Conservation (phyloP, 2,888 invertebrate species). For the Dioctria rufipes region DNA sequence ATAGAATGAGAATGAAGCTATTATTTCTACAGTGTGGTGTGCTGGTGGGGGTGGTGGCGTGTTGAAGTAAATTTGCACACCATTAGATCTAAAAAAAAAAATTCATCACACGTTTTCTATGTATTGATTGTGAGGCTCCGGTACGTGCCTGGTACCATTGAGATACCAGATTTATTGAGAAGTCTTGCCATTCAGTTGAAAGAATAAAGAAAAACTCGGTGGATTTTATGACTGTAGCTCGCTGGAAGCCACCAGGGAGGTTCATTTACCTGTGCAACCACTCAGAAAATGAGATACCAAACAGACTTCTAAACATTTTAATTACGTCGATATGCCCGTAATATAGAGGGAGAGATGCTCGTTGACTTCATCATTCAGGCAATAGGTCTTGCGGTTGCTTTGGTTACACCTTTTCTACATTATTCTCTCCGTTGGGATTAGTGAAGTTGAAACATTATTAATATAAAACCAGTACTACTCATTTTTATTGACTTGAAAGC, state of each 20-base stretch:
- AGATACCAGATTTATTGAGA: slow-evolving; percentile 47
- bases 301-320: slow-evolving; percentile 35
- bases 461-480: background rate
- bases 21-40: slow-evolving; percentile 1
- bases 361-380: background rate
- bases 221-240: background rate
- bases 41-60: background rate
- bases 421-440: too few relatives aligned
- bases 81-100: slow-evolving; percentile 40
- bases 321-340: slow-evolving; percentile 18
- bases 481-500: too few relatives aligned
- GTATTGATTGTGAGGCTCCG: slow-evolving; percentile 48
- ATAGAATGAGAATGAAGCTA: slow-evolving; percentile 23
- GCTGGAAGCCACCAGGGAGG: background rate
- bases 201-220: slow-evolving; percentile 6
- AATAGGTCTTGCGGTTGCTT: background rate
- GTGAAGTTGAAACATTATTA: background rate
- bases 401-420: background rate
- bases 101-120: slow-evolving; percentile 48
- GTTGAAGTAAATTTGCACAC: slow-evolving; percentile 50
- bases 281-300: slow-evolving; percentile 50
- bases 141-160: slow-evolving; percentile 28
- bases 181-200: slow-evolving; percentile 30
- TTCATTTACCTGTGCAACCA: slow-evolving; percentile 51
- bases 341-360: background rate